Evolutionary conservation across 2,797 vertebrate genomes (phyloP).

Genomic region (Manis pentadactyla): DNA sequence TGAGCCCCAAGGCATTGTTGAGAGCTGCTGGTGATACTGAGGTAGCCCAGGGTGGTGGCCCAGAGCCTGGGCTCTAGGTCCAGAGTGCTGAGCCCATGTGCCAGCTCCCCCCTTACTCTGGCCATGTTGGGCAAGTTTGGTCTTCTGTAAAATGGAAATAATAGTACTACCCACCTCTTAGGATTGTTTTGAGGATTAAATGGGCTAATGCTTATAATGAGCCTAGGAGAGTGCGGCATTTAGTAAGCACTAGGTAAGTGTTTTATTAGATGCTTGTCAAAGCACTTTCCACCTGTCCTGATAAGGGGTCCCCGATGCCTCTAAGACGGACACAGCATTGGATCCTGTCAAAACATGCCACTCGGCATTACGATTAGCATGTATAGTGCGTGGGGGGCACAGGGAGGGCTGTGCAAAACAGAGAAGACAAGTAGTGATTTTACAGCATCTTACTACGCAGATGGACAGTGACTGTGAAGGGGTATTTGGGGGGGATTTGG

Average conservation of each 20-base stretch:
- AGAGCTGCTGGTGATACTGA: neutral
- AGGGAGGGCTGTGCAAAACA: no score
- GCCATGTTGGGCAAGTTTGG: neutral
- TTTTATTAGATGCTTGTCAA: neutral
- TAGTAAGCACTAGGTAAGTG: neutral
- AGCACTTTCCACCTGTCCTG: neutral
- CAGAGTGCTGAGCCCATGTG: neutral
- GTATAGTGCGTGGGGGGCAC: no score
- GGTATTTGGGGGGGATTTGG: no score
- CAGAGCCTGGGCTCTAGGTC: neutral
- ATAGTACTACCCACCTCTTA: neutral
- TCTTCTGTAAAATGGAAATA: neutral
- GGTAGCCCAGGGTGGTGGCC: rapidly evolving
- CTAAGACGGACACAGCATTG: neutral
- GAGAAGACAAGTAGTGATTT: no score
- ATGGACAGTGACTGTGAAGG: no score
- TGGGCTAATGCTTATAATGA: neutral
- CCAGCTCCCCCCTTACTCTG: neutral
- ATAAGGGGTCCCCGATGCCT: neutral
- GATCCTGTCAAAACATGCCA: neutral
- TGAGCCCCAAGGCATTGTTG: no score
- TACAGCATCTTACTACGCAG: no score
- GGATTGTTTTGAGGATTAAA: neutral
- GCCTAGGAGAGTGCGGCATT: neutral
- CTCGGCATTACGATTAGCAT: no score